These are phyloP conservation scores for Zygogramma bicolorata DNA, from an alignment of 2,888 invertebrate species.

Conservation along the genomic window DNA sequence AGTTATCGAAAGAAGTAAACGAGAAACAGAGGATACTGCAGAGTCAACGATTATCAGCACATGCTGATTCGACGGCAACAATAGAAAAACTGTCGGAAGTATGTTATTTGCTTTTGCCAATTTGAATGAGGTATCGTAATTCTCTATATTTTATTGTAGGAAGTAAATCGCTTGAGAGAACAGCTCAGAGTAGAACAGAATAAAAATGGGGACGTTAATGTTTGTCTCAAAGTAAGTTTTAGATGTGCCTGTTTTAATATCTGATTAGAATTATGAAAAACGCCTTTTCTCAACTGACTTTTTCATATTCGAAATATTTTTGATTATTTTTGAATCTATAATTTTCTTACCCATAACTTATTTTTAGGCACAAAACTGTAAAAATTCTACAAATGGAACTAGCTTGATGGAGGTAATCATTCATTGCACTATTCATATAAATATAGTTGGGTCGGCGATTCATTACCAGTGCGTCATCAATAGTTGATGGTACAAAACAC, in stretches of 20 bases:
- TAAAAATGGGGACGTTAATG: conserved; percentile 50
- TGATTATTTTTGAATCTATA: neutral
- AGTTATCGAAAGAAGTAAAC: conserved; percentile 53
- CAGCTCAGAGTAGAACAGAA: conserved; percentile 53
- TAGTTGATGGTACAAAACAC: too few relatives aligned
- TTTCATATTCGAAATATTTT: too few relatives aligned
- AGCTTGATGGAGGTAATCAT: conserved; percentile 50
- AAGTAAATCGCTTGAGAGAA: conserved; percentile 54
- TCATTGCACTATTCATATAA: neutral
- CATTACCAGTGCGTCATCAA: too few relatives aligned
- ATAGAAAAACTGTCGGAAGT: conserved; percentile 55
- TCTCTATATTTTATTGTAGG: conserved; percentile 47
- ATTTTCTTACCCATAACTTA: conserved; percentile 8
- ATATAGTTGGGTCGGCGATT: too few relatives aligned
- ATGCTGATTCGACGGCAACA: conserved; percentile 45
- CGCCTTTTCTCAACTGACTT: too few relatives aligned
- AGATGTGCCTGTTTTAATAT: neutral
- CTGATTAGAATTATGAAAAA: conserved; percentile 4
- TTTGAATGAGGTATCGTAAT: conserved; percentile 24
- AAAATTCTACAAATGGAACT: conserved; percentile 55
- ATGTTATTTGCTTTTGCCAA: conserved; percentile 38
- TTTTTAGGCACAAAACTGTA: conserved; percentile 53
- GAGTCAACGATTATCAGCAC: conserved; percentile 25
- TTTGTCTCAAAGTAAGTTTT: conserved; percentile 51
- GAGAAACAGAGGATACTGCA: conserved; percentile 51